Evolutionary conservation across 2,797 vertebrate genomes (phyloP), one percentile per base, ranked within the genome.

Genomic region (Lepus oiostolus): DNA sequence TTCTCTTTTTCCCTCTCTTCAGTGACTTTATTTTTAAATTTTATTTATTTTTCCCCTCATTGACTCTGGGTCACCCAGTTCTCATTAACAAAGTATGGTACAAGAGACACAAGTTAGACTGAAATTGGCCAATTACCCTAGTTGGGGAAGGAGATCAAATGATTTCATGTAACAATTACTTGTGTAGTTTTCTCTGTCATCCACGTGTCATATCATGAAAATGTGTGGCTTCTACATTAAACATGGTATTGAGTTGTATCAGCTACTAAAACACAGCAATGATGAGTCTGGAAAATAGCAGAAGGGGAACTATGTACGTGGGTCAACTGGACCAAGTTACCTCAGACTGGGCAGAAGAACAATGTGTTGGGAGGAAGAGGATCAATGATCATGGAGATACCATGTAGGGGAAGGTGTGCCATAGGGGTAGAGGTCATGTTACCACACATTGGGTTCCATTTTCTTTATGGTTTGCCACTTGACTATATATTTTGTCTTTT

Each of bases 1-100:
- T 93, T 91, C 47, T 95, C 65, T 84, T 90, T 71, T 47, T 75
- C 24, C 10, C 7, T 79, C 13, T 94, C 83, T 30, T 91, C 65
- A 17, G 7, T 79, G 74, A 90, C 3, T 50, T 79, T 81, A 19
- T 10, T 65, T 62, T 30, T 32, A 58, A 58, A 58, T 32, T 32
- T 77, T 24, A 5, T 75, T 86, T 21, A 7, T 24, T 67, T 62
- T 83, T 10, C n/a, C 85, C 68, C 63, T 70, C 35, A 4, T n/a
- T 92, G 38, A 82, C 3, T 47, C 91, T 67, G 28, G 38, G 10
- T 30, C 42, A 54, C 60, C 92, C 24, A 67, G 5, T 82, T 84
- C 67, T 95, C 60, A 83, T 83, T 85, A 87, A 75, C 13, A 70
- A 32, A 4, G 28, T 60, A 85, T 50, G 85, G 21, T 71, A 32